Evolutionary conservation across 1,140 invertebrate species (phyloP), one percentile per base, ranked within the genome.

Genomic region (Drosophila littoralis): DNA sequence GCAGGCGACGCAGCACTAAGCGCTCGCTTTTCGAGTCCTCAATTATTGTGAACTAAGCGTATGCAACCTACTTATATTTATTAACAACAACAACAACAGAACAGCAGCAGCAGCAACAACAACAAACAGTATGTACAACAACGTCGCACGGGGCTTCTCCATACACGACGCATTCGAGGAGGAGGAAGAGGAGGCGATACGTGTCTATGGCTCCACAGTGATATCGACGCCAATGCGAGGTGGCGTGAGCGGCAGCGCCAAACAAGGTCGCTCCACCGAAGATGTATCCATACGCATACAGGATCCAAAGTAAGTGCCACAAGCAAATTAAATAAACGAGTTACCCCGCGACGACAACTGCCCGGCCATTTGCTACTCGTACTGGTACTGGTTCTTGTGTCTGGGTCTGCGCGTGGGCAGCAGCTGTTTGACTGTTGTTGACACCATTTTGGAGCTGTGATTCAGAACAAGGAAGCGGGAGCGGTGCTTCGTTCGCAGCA

Each of bases 151-250:
- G 67, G 88, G 89, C 83, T 97, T 97, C 93, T 96, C 95, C 48
- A 97, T 97, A 77, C 96, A 96, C 91, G 96, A 96, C 92, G 96
- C 96, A 9, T 97, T 97, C 90, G 96, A 96, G 91, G 96, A 96
- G 90, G 96, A 96, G 81, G 95, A 95, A 58, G 96, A 96, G 90
- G 95, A 96, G 92, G 95, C 95, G 52, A 96, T 96, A 74, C 95
- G 95, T 88, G 95, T 96, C 7, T 96, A 96, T 92, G 96, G 96
- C 22, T 94, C 95, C 36, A 96, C 95, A 61, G 95, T 94, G 58
- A 95, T 92, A 79, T 92, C 92, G 35, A 93, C 93, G 74, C 93
- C 93, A 85, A 92, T 94, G 81, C 93, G 93, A 75, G 93, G 93
- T 67, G 88, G 79, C 48, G 63, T 64, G 36, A 78, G 65, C 61